Evolutionary conservation across 1,140 invertebrate genomes (phyloP).

Genomic region (Triops cancriformis): DNA sequence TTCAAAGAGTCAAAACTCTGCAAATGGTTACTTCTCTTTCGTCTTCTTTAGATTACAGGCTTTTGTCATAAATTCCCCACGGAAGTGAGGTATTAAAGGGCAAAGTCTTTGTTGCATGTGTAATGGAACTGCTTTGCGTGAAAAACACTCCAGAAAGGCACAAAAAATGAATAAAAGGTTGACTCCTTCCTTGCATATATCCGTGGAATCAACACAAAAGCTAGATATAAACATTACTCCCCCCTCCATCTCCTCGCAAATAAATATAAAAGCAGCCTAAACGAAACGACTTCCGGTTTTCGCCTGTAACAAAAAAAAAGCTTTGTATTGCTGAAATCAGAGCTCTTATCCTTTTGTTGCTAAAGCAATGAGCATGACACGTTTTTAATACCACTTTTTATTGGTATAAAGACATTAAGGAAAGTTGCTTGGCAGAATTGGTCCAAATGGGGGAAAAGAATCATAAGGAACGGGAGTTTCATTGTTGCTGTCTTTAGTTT

Average conservation of each 20-base stretch:
- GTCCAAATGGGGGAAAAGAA: too few species aligned
- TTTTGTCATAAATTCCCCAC: neutral
- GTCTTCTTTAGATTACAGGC: too few species aligned
- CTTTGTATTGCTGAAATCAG: neutral
- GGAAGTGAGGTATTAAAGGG: slow-evolving; percentile 10
- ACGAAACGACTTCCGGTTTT: neutral
- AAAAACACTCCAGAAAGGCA: neutral
- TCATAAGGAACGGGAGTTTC: too few species aligned
- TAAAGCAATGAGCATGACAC: neutral
- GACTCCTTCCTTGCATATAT: neutral
- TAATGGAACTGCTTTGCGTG: slow-evolving; percentile 6
- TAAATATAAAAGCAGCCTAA: neutral
- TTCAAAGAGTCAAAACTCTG: neutral
- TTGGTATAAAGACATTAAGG: too few species aligned
- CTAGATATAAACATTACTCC: neutral
- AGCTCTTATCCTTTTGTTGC: neutral
- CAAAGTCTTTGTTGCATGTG: neutral
- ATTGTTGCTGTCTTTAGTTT: too few species aligned
- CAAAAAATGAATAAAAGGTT: neutral
- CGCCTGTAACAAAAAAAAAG: neutral
- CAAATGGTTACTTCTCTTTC: neutral
- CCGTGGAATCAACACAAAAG: neutral
- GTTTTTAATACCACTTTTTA: neutral
- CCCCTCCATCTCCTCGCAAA: neutral
- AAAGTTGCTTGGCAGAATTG: too few species aligned